These are phyloP conservation scores for Mimumesa dahlbomi DNA, from an alignment of 2,888 invertebrate genomes.

Conservation along the genomic window DNA sequence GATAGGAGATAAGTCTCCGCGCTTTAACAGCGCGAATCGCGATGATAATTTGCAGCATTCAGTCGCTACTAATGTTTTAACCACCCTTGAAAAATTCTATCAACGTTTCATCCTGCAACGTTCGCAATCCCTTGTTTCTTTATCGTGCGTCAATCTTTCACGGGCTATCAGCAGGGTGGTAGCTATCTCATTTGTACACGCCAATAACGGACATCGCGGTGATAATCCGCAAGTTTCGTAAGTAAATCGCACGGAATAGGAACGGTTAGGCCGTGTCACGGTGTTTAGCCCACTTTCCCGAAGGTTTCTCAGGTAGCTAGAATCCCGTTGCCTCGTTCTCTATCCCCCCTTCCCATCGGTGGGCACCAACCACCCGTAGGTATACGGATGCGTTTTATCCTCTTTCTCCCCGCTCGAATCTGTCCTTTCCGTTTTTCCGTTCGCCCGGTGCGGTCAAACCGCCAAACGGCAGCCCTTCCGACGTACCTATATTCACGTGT, in stretches of 20 bases:
- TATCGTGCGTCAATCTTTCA: neutral
- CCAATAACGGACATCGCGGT: neutral
- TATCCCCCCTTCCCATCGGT: slow-evolving; percentile 2
- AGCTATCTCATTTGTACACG: neutral
- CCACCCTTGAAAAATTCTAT: no score
- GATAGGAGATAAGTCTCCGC: no score
- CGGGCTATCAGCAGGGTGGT: neutral
- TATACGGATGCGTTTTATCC: slow-evolving; percentile 54
- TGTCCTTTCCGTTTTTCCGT: slow-evolving; percentile 58
- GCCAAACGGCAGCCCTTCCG: slow-evolving; percentile 51
- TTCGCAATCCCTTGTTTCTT: neutral
- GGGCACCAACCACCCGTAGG: slow-evolving; percentile 35
- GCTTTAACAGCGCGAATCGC: no score
- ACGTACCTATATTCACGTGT: slow-evolving; percentile 37
- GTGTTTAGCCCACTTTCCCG: slow-evolving; percentile 61
- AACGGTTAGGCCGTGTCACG: slow-evolving; percentile 42
- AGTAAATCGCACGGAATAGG: slow-evolving; percentile 34
- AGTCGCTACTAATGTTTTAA: no score
- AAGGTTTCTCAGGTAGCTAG: slow-evolving; percentile 64
- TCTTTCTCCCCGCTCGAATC: slow-evolving; percentile 34
- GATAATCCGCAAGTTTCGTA: slow-evolving; percentile 29
- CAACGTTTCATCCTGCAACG: no score
- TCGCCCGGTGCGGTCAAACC: slow-evolving; percentile 38
- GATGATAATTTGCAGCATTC: no score
- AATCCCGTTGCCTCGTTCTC: slow-evolving; percentile 46